Evolutionary conservation across 2,888 invertebrate genomes (phyloP).

Genomic region (Melipona beecheii): DNA sequence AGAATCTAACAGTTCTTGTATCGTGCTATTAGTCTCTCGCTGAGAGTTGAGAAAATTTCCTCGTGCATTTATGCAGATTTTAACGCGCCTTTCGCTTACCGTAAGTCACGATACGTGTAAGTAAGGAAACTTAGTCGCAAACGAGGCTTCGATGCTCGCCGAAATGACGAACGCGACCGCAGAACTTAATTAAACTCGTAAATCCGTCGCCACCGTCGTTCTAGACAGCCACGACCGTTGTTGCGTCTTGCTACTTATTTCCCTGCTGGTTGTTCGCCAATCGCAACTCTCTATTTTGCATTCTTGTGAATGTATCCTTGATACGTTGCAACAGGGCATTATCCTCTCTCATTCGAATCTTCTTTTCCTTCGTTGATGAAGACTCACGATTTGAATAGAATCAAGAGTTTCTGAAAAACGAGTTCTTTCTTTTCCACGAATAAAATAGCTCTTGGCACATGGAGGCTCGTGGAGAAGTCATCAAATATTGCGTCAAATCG

Average conservation of each 20-base stretch:
- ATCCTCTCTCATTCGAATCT: neutral
- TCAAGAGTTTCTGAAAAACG: neutral
- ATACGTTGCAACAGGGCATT: neutral
- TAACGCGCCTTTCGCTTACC: slow-evolving; percentile 1
- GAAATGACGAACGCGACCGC: slow-evolving; percentile 82
- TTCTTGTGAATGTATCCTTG: neutral
- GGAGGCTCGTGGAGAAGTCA: too few relatives aligned
- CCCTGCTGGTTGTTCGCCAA: slow-evolving; percentile 38
- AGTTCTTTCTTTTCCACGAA: neutral
- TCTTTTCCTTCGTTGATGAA: neutral
- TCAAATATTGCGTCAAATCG: too few relatives aligned
- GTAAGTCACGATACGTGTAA: slow-evolving; percentile 19
- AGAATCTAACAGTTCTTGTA: too few relatives aligned
- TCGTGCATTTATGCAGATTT: neutral
- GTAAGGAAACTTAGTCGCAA: slow-evolving; percentile 64
- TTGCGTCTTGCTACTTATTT: slow-evolving; percentile 67
- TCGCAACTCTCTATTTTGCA: neutral
- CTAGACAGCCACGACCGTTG: slow-evolving; percentile 69
- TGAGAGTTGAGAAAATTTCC: neutral
- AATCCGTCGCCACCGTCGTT: slow-evolving; percentile 76
- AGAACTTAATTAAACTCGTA: slow-evolving; percentile 83
- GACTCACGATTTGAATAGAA: neutral
- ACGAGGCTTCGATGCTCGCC: slow-evolving; percentile 78
- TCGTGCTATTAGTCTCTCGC: neutral
- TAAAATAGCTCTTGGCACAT: neutral